Conservation (phyloP, 2,888 invertebrate species). For the Hybos culiciformis region DNA sequence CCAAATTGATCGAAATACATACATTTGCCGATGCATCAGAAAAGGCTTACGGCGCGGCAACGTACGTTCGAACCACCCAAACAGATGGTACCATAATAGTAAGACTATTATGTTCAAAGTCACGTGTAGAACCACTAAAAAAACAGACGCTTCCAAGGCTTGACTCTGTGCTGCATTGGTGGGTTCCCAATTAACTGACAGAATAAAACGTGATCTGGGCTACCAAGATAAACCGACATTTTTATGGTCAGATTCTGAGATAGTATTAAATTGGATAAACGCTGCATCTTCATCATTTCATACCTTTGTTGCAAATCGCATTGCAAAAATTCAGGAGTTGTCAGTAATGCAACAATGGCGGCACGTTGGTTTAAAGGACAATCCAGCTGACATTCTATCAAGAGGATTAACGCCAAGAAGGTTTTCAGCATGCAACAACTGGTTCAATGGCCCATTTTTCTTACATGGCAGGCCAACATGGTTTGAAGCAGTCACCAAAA, state of each 20-base stretch:
- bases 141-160: conserved; percentile 4
- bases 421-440: conserved; percentile 7
- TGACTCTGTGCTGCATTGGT: conserved; percentile 9
- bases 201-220: background rate
- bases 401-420: conserved; percentile 4
- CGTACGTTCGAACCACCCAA: conserved; percentile 4
- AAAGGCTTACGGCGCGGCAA: conserved; percentile 3
- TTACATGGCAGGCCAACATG: too few species aligned
- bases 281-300: too few species aligned
- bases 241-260: conserved; percentile 4
- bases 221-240: too few species aligned
- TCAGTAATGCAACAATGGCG: conserved; percentile 5
- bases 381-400: conserved; percentile 6
- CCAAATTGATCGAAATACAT: conserved; percentile 3
- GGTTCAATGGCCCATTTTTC: conserved; percentile 17
- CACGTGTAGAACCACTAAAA: conserved; percentile 9
- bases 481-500: too few species aligned
- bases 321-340: conserved; percentile 5
- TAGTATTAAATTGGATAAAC: conserved; percentile 10
- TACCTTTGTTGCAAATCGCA: conserved; percentile 10
- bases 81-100: background rate
- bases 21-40: conserved; percentile 5
- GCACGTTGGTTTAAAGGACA: conserved; percentile 8
- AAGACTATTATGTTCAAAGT: conserved; percentile 7
- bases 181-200: conserved; percentile 1